Conservation (phyloP, 2,797 vertebrate genomes). For the Vireo griseus region DNA sequence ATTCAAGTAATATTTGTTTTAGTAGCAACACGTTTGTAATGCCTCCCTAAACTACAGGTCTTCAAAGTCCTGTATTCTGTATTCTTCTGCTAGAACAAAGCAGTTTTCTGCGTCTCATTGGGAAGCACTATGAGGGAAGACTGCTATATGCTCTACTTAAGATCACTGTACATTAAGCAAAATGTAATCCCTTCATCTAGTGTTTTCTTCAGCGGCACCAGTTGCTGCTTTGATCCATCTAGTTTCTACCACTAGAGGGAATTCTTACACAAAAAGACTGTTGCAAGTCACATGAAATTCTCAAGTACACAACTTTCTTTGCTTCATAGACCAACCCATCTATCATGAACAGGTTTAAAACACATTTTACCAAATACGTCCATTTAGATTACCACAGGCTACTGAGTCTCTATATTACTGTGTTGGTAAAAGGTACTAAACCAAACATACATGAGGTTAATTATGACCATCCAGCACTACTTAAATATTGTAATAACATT, state of each 20-base stretch:
- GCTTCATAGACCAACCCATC: not conserved
- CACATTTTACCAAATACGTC: accelerated
- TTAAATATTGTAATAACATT: not conserved
- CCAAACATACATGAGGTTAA: not conserved
- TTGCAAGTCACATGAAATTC: not conserved
- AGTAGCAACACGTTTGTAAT: not conserved
- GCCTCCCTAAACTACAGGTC: not conserved
- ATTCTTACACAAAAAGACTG: not conserved
- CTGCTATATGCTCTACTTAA: not conserved
- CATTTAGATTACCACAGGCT: not conserved
- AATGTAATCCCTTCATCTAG: not conserved
- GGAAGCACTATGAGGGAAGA: not conserved
- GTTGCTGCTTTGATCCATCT: not conserved
- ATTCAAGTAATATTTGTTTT: not conserved
- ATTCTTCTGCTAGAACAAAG: not conserved
- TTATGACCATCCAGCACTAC: not conserved
- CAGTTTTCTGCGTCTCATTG: not conserved
- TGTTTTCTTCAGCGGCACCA: not conserved
- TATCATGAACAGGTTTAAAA: not conserved
- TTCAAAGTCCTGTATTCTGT: not conserved
- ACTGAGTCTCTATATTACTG: not conserved
- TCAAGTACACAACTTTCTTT: not conserved
- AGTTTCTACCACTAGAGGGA: slow-evolving; percentile 9
- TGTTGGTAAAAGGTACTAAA: not conserved
- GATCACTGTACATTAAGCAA: not conserved